Evolutionary conservation across 2,113 vertebrate genomes (phyloP), one percentile per base, ranked within the genome.

Genomic region (Burhinus bistriatus): DNA sequence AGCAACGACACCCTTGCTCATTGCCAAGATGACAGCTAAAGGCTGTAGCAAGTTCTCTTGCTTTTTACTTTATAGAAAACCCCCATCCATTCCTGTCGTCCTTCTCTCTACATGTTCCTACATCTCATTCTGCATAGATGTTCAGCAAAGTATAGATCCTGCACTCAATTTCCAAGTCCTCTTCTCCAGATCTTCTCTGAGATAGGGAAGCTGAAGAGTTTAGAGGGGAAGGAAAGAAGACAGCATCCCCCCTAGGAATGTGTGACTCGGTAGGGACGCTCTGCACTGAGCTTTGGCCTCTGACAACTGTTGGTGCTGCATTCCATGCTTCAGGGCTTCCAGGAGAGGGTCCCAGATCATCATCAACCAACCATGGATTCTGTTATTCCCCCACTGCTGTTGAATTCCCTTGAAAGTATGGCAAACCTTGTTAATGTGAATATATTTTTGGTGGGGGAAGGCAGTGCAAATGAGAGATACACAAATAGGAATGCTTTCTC

Each of bases 231-330:
- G 8, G 49, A 58, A 75, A 51, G 59, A 82, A 23, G 45, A 93
- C 27, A 51, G 64, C 59, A 61, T 26, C 20, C 0, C 9, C n/a
- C 11, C 20, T 13, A 30, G n/a, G 25, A 77, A n/a, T 0, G 0
- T 20, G 5, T 45, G 44, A 38, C 38, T 51, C 2, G 2, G 62
- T 29, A 70, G 55, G 29, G 40, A 20, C 36, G n/a, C 18, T 49
- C 54, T 40, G 26, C 2, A 2, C 47, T 0, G 0, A 82, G 59
- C 25, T 87, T 47, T 73, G 72, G 45, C 52, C 29, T 89, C 30
- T 78, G 45, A 62, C 38, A 20, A 10, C 45, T 40, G 32, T 42
- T 77, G 64, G 29, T 61, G 44, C 55, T 62, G 36, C 52, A 38
- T 21, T 7, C 49, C 11, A 38, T 30, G 9, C 21, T 58, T 69